These are phyloP conservation scores for Spodoptera picta DNA, from an alignment of 2,888 invertebrate genomes.

Conservation along the genomic window DNA sequence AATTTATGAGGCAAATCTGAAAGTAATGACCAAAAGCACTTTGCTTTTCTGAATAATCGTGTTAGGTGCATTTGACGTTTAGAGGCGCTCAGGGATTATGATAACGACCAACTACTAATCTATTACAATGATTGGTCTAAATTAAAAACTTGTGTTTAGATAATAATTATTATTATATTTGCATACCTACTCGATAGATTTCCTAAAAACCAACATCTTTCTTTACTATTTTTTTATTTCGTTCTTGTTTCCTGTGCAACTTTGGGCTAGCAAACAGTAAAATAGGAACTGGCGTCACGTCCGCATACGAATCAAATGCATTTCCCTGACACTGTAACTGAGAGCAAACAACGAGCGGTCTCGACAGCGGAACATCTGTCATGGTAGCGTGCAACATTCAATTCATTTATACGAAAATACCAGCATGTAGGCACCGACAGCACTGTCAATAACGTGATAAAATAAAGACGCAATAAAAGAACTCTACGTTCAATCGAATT, in stretches of 20 bases:
- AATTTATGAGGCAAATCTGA: slow-evolving; percentile 4
- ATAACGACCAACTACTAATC: too few species aligned
- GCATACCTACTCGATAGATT: too few species aligned
- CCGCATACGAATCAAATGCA: slow-evolving; percentile 38
- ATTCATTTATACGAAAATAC: slow-evolving; percentile 52
- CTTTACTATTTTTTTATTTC: not conserved
- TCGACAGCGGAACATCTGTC: slow-evolving; percentile 47
- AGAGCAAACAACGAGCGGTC: slow-evolving; percentile 41
- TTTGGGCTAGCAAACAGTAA: slow-evolving; percentile 22
- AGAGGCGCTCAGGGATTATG: too few species aligned
- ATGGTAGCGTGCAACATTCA: slow-evolving; percentile 46
- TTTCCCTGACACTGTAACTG: slow-evolving; percentile 40
- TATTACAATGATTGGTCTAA: too few species aligned
- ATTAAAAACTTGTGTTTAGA: too few species aligned
- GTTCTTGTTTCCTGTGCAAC: slow-evolving; percentile 10
- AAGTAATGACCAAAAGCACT: not conserved
- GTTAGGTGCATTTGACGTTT: not conserved
- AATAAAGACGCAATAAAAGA: slow-evolving; percentile 71
- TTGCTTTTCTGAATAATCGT: not conserved
- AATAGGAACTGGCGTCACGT: slow-evolving; percentile 26
- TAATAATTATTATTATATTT: too few species aligned
- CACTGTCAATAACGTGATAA: slow-evolving; percentile 59
- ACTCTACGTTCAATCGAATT: slow-evolving; percentile 77
- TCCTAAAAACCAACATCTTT: too few species aligned
- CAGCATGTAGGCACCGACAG: slow-evolving; percentile 37